Conservation (phyloP, 1,140 invertebrate genomes). For the Parapsyche elsis region DNA sequence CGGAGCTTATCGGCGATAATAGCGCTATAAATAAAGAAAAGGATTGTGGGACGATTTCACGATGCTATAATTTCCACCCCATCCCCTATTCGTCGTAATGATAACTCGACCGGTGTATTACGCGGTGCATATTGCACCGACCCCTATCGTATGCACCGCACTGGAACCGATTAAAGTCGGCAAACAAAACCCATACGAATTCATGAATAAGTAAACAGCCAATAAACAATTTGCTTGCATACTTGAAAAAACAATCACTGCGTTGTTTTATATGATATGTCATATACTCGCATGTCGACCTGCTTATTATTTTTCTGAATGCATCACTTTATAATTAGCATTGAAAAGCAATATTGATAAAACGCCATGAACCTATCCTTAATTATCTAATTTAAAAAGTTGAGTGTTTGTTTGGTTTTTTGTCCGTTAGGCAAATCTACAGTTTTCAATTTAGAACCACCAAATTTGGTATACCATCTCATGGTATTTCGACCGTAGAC, state of each 20-base stretch:
- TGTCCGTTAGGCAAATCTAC: no score
- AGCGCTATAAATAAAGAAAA: constrained; percentile 41
- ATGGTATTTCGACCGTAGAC: no score
- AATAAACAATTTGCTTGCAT: background rate
- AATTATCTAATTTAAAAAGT: no score
- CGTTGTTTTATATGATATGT: background rate
- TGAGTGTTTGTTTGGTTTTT: no score
- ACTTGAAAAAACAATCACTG: background rate
- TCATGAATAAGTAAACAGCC: constrained; percentile 21
- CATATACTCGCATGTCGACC: no score
- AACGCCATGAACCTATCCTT: no score
- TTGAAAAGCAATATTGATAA: no score
- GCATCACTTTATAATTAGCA: no score
- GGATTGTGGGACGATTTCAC: constrained; percentile 32
- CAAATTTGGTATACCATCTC: no score
- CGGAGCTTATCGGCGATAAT: constrained; percentile 42
- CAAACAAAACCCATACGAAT: constrained; percentile 16
- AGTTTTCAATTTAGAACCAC: no score
- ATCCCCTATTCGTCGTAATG: background rate
- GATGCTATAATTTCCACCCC: constrained; percentile 34
- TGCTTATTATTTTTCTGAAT: no score
- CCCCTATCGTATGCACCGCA: background rate
- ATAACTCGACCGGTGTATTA: background rate
- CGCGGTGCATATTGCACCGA: background rate
- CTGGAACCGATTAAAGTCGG: background rate